Percentiles rank a stretch among this genome's conserved stretches.
phyloP scores from a whole-genome alignment of 2,113 vertebrate species.

The Procavia capensis region DNA sequence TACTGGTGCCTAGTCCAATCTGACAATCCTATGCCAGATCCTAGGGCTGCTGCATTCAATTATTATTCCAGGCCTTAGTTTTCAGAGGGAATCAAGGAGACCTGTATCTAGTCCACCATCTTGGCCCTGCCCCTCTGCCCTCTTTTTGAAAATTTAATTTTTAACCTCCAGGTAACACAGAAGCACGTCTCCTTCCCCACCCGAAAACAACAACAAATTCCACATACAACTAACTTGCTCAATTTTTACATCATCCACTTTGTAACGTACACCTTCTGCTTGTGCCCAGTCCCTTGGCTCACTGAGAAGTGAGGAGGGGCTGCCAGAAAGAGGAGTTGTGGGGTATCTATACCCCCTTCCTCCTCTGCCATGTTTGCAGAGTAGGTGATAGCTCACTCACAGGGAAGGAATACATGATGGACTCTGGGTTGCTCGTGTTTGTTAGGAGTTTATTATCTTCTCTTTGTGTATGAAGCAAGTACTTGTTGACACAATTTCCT shows the following conservation, averaged over 20 bases:
- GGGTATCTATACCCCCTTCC: neutral
- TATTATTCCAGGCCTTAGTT: no score
- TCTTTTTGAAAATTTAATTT: neutral
- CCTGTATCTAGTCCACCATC: no score
- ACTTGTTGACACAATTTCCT: neutral
- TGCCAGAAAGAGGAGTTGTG: neutral
- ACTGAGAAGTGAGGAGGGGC: neutral
- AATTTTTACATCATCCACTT: neutral
- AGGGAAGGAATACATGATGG: neutral
- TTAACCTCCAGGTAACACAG: neutral
- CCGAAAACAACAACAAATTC: neutral
- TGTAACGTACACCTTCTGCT: neutral
- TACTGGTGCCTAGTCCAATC: no score
- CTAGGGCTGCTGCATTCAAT: no score
- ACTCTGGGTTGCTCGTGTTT: neutral
- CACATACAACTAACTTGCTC: neutral
- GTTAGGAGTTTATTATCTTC: neutral
- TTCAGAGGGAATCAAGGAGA: no score
- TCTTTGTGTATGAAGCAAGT: no score
- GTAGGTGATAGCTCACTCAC: neutral
- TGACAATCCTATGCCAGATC: no score
- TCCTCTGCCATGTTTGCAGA: neutral
- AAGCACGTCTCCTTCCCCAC: neutral
- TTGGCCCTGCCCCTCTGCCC: no score
- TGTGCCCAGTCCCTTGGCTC: neutral